Base-by-base conservation (phyloP, 2,797 vertebrate genomes). In the Orestias chungarensis region DNA sequence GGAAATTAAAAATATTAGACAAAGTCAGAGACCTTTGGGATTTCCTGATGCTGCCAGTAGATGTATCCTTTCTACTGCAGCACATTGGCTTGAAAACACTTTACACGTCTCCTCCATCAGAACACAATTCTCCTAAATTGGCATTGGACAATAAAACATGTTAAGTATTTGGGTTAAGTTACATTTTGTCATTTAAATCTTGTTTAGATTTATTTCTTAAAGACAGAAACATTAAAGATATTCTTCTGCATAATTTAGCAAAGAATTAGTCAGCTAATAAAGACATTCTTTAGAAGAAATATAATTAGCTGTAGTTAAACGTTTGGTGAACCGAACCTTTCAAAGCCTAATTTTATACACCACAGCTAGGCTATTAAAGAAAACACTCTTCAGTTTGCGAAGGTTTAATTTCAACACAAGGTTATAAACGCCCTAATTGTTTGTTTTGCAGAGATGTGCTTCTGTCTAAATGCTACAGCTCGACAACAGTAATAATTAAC, bases 401-500 rank as follows among this genome's bases (percentile, higher is more conserved):
- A 78, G 59, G 42, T 67, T 77, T 79, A 82, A 72, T 76, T 43
- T 29, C 64, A 64, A 46, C 65, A 74, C 67, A 71, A 76, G 38
- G 17, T 62, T 46, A 38, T 27, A 42, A 75, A 74, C 78, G 59
- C 59, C 73, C 64, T 69, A 57, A 50, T 44, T 73, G 68, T 70
- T 71, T 18, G 68, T 80, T 64, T 68, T 61, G 42, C 42, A 65
- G 23, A 31, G 70, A 49, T 73, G 27, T 73, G 61, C 46, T 72
- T 46, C n/a, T 31, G 46, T 64, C 71, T 35, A 4, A 70, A 82
- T 43, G 38, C 43, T 29, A 35, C 11, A 20, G n/a, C 49, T 25
- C 40, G 66, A 47, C 66, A 75, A 66, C 40, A 2, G 29, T 29
- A 68, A 66, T 87, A 71, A 85, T 82, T 62, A 81, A 33, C 68